Conservation (phyloP, 2,888 invertebrate species). For the Unio pictorum region DNA sequence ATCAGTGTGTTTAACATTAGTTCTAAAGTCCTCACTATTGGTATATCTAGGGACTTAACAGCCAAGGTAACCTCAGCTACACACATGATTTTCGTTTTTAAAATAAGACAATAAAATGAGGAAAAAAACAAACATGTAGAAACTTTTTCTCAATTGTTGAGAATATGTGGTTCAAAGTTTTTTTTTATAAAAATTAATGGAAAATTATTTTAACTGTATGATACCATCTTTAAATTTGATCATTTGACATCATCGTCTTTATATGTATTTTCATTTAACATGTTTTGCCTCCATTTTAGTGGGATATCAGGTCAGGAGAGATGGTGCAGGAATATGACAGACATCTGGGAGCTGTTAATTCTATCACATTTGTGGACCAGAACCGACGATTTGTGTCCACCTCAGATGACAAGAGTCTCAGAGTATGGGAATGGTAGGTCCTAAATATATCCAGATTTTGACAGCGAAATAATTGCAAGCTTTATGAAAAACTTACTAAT, state of each 20-base stretch:
- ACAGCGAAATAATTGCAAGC: neutral
- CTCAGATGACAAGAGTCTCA: constrained; percentile 97
- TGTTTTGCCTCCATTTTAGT: constrained; percentile 76
- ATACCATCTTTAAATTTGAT: neutral
- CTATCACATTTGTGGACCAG: constrained; percentile 99
- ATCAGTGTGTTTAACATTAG: no score
- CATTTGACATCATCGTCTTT: neutral
- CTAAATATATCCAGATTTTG: neutral
- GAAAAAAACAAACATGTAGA: no score
- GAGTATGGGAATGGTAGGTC: constrained; percentile 98
- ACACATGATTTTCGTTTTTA: no score
- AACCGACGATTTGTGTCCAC: constrained; percentile 98
- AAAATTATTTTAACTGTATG: neutral
- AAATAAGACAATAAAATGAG: no score
- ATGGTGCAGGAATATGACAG: constrained; percentile 98
- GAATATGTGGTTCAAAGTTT: neutral
- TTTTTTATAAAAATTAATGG: neutral
- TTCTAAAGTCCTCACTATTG: no score
- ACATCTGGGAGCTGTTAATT: constrained; percentile 98
- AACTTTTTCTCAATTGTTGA: no score
- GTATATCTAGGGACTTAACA: no score
- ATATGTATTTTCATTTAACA: neutral
- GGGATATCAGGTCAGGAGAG: constrained; percentile 96
- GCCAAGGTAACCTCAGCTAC: no score
- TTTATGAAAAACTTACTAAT: neutral